Evolutionary conservation across 2,113 vertebrate species (phyloP).

Genomic region (Hypanus sabinus): DNA sequence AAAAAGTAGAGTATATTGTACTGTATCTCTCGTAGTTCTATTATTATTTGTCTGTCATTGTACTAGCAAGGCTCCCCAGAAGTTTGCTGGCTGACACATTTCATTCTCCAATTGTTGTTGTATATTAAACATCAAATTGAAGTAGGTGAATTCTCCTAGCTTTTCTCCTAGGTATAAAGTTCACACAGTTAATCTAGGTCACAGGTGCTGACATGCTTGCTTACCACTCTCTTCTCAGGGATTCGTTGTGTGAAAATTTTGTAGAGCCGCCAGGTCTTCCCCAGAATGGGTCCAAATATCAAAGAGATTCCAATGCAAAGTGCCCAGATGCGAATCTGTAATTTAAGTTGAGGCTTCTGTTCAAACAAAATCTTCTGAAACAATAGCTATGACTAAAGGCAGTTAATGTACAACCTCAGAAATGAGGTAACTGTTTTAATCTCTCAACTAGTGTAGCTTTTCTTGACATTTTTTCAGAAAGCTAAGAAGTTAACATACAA

Average conservation of each 20-base stretch:
- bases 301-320: conserved; percentile 82
- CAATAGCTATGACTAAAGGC: background rate
- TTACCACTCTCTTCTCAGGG: conserved; percentile 89
- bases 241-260: conserved; percentile 86
- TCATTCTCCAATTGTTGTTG: background rate
- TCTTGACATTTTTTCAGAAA: background rate
- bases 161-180: background rate
- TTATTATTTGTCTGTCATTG: background rate
- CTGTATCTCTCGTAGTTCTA: background rate
- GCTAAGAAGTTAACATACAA: background rate
- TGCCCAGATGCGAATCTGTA: conserved; percentile 72
- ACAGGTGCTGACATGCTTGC: conserved; percentile 40
- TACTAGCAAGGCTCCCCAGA: background rate
- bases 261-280: conserved; percentile 92
- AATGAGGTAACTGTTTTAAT: background rate
- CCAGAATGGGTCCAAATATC: conserved; percentile 82
- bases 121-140: background rate
- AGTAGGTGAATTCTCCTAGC: background rate
- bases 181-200: background rate
- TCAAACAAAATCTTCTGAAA: background rate
- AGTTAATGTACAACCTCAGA: background rate
- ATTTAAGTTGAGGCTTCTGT: background rate
- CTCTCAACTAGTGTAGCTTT: background rate
- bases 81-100: background rate
- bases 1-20: background rate